Evolutionary conservation across 2,797 vertebrate genomes (phyloP).

Genomic region (Zalophus californianus): DNA sequence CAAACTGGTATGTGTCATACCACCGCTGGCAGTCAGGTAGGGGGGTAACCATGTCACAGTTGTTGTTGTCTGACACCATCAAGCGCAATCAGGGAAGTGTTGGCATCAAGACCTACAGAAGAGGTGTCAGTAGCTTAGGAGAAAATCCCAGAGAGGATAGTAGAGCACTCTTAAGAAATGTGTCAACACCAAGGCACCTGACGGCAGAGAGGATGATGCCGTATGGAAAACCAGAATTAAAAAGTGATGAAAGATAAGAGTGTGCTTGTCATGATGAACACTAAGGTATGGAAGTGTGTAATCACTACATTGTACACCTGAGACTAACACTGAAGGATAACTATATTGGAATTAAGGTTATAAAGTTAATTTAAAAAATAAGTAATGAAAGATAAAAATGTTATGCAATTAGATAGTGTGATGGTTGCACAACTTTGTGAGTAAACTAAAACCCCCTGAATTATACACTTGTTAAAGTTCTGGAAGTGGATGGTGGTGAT

Average conservation of each 20-base stretch:
- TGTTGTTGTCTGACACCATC: neutral
- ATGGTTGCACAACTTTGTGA: neutral
- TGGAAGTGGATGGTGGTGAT: neutral
- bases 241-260: neutral
- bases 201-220: neutral
- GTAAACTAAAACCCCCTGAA: neutral
- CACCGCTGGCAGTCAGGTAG: neutral
- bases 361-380: neutral
- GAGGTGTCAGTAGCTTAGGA: neutral
- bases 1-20: slow-evolving; percentile 14
- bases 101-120: neutral
- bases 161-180: neutral
- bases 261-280: neutral
- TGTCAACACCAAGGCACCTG: neutral
- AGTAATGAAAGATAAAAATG: neutral
- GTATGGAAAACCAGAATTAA: neutral
- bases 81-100: neutral
- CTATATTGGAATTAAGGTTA: neutral
- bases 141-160: neutral
- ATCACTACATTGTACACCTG: neutral
- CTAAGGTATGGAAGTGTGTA: neutral
- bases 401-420: neutral
- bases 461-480: neutral
- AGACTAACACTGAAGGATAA: neutral
- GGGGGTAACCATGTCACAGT: neutral